Conservation (phyloP, 1,140 invertebrate species). For the Drosophila elegans region DNA sequence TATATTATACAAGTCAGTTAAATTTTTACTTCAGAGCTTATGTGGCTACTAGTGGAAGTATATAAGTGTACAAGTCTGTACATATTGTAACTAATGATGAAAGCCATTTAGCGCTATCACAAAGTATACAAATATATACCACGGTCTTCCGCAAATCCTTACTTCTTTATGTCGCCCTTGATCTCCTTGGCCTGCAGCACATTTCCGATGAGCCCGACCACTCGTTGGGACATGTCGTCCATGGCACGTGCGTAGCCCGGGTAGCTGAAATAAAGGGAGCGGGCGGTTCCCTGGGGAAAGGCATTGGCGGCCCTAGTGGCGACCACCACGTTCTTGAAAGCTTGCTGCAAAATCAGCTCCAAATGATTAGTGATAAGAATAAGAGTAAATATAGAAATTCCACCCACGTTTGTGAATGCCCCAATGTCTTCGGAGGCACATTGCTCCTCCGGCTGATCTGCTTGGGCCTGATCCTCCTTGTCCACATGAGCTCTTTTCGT, state of each 20-base stretch:
- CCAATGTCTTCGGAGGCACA: conserved; percentile 11
- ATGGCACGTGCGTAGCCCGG: conserved; percentile 88
- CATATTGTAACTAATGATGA: neutral
- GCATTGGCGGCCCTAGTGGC: conserved; percentile 89
- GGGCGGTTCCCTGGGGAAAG: conserved; percentile 89
- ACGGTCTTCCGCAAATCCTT: neutral
- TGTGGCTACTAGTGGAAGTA: too few species aligned
- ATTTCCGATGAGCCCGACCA: conserved; percentile 86
- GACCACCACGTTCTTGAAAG: conserved; percentile 84
- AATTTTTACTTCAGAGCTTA: neutral
- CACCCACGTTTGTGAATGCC: conserved; percentile 57
- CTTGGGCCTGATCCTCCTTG: neutral
- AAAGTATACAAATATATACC: neutral
- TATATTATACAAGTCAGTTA: too few species aligned
- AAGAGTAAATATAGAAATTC: too few species aligned
- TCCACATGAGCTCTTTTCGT: conserved; percentile 28
- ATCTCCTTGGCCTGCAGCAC: conserved; percentile 88
- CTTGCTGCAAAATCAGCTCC: conserved; percentile 28
- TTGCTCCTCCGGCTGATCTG: neutral
- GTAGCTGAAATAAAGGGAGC: conserved; percentile 89
- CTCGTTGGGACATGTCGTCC: conserved; percentile 86
- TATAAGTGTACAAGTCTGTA: too few species aligned
- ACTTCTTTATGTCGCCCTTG: conserved; percentile 86
- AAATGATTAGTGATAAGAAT: neutral
- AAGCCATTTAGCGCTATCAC: too few species aligned